These are phyloP conservation scores for Phortica magna DNA, from an alignment of 2,888 invertebrate species.

Conservation along the genomic window DNA sequence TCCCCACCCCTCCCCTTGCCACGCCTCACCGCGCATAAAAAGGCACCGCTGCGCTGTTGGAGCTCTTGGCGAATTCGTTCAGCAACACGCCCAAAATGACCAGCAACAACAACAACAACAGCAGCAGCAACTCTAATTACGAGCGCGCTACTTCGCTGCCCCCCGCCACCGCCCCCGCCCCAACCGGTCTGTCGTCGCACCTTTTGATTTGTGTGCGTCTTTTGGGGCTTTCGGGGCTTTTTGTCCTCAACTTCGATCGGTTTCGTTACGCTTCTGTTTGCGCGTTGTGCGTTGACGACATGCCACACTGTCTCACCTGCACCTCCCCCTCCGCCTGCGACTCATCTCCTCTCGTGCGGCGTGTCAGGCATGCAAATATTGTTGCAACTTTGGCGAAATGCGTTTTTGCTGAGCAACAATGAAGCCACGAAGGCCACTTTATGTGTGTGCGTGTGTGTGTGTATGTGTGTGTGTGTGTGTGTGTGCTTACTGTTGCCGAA, in stretches of 20 bases:
- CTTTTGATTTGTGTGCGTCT: slow-evolving; percentile 24
- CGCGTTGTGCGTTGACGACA: slow-evolving; percentile 68
- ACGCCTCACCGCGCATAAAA: no score
- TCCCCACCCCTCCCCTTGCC: no score
- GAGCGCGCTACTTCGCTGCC: slow-evolving; percentile 62
- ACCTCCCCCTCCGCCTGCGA: no score
- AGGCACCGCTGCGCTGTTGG: slow-evolving; percentile 74
- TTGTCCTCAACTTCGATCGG: slow-evolving; percentile 65
- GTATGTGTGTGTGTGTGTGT: slow-evolving; percentile 31
- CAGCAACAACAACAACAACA: slow-evolving; percentile 37
- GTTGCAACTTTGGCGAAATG: neutral
- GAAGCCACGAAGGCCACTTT: neutral
- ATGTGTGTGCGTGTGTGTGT: neutral
- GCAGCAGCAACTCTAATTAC: slow-evolving; percentile 67
- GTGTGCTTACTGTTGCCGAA: neutral
- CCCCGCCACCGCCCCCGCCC: neutral
- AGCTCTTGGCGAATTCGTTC: slow-evolving; percentile 76
- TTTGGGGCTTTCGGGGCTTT: slow-evolving; percentile 7
- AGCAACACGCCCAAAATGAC: slow-evolving; percentile 70
- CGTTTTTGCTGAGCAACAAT: neutral
- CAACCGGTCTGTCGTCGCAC: slow-evolving; percentile 39
- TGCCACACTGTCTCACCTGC: slow-evolving; percentile 51
- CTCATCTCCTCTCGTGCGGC: no score
- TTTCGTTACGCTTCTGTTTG: slow-evolving; percentile 76
- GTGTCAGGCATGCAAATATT: slow-evolving; percentile 24